Evolutionary conservation across 2,113 vertebrate genomes (phyloP).

Genomic region (Rhinolophus sinicus): DNA sequence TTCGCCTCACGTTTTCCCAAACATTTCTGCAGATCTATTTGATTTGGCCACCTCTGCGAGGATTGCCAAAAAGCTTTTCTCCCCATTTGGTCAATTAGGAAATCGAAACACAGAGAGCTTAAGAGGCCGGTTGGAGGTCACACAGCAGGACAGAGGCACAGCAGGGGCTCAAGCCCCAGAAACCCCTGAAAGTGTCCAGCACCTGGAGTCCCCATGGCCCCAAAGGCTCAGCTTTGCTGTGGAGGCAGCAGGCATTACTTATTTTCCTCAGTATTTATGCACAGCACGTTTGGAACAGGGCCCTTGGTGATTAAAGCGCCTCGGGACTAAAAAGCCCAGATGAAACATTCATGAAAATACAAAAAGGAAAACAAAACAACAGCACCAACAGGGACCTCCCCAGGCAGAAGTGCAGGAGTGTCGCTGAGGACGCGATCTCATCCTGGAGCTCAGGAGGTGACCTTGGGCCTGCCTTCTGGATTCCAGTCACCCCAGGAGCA

Average conservation of each 20-base stretch:
- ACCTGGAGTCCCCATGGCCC: neutral
- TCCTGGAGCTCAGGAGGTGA: neutral
- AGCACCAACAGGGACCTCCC: neutral
- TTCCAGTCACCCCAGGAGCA: neutral
- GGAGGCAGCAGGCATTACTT: constrained; percentile 21
- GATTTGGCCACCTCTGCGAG: neutral
- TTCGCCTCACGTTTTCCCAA: neutral
- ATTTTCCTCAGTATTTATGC: constrained; percentile 46
- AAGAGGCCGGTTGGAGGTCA: neutral
- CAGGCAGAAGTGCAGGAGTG: neutral
- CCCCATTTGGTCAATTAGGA: neutral
- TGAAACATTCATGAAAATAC: constrained; percentile 54
- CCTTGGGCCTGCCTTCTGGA: neutral
- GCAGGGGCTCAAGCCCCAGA: neutral
- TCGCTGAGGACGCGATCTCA: neutral
- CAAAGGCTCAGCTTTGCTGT: neutral
- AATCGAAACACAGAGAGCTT: neutral
- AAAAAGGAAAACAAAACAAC: constrained; percentile 62
- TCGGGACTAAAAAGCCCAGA: constrained; percentile 63
- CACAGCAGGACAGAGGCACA: neutral
- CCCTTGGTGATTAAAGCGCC: constrained; percentile 70
- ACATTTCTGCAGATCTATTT: neutral
- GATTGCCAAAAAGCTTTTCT: neutral
- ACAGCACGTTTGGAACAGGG: constrained; percentile 47
- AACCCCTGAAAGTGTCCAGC: neutral